phyloP scores from a whole-genome alignment of 30 jellyfish, hydroid and myxozoan genomes.

The Calvadosia cruxmelitensis region DNA sequence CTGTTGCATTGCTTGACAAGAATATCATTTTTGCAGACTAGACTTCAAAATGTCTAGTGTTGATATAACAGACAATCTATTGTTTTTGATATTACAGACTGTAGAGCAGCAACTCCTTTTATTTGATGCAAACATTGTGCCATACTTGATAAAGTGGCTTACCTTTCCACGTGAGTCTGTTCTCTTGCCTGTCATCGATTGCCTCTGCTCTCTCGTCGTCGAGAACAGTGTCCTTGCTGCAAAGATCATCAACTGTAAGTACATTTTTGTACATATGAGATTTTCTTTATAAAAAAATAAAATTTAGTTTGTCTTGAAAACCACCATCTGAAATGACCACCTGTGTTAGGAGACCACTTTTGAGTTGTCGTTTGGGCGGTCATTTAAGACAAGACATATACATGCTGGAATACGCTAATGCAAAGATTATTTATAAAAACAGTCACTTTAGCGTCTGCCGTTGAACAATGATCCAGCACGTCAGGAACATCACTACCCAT shows the following conservation, averaged over 20 bases:
- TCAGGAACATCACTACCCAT: no score
- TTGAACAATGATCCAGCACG: no score
- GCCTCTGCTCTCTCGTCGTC: constrained; percentile 55
- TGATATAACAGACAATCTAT: background rate
- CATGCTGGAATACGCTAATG: no score
- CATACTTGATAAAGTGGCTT: constrained; percentile 79
- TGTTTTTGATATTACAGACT: constrained; percentile 21
- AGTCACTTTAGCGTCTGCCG: no score
- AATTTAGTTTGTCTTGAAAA: constrained; percentile 1
- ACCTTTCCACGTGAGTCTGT: constrained; percentile 36
- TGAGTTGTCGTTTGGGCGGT: no score
- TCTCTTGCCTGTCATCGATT: constrained; percentile 52
- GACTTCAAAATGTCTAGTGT: no score
- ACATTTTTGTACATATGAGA: background rate
- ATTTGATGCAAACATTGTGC: constrained; percentile 69
- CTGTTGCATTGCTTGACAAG: no score
- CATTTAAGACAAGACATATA: no score
- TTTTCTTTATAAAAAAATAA: background rate
- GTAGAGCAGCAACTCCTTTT: constrained; percentile 59
- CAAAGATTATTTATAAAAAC: no score
- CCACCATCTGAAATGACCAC: no score
- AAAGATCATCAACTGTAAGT: constrained; percentile 53
- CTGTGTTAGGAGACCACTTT: no score
- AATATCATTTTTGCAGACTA: no score
- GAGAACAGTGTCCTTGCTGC: constrained; percentile 68